Base-by-base conservation (phyloP, 2,797 vertebrate species). In the Neosilurus hyrtlii region DNA sequence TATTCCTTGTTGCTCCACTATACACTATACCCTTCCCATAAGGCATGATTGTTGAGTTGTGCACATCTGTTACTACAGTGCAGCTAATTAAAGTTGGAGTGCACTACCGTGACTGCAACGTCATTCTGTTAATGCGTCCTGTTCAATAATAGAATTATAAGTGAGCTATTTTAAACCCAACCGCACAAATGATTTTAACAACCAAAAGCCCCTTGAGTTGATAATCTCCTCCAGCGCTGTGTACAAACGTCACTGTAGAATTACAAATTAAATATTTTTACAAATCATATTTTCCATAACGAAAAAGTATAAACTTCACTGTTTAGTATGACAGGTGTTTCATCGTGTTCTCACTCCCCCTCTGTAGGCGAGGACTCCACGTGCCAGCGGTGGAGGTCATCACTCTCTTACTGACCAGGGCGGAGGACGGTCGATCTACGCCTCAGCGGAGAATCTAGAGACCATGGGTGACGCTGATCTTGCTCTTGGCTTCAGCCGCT, bases 401-500 rank as follows among this genome's bases (percentile, higher is more conserved):
- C 89, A 95, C 0, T 96, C 96, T 81, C 93, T 97, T 82, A 96
- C 95, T 0, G 96, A 98, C 84, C 97, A 98, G 93, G 93, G 93
- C 81, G 95, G 86, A 67, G 87, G 94, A 91, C 94, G 97, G 88
- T 93, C 97, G 8, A 96, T 97, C 57, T 98, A 97, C 0, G 96
- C 96, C n/a, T 97, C 97, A 0, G 96, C 97, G 0, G 97, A 98
- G 81, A 96, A 96, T 78, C 93, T 97, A 94, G 97, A 97, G 89
- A 97, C 95, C 92, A 99, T 98, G 97, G 98, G 96, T 0, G 97
- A 99, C 89, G 94, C 96, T 0, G 97, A 98, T 84, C 89, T 98
- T 65, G 96, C 97, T 61, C 89, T 97, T 85, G 97, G 96, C 9
- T 99, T 99, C 89, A 98, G 94, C 92, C 96, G 97, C 88, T 97